Base-by-base conservation (phyloP, 53 echinoderm and acorn worm species). In the Paelopatides confundens region DNA sequence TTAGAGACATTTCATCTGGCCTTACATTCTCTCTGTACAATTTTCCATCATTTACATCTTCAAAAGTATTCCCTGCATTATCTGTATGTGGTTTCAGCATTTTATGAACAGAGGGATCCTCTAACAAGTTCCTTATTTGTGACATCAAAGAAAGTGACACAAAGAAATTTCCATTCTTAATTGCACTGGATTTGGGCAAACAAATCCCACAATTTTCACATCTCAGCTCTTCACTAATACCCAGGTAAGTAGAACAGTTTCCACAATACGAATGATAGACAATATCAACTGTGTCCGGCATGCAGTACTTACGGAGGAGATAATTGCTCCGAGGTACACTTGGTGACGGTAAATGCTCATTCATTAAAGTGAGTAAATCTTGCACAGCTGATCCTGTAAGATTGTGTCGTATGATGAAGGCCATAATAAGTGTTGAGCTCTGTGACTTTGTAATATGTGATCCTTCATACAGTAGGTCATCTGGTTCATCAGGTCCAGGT, bases 291-390 rank as follows among this genome's bases (percentile, higher is more conserved):
- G 17, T 82, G 58, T 89, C 67, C 17, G 82, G 29, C 53, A 51
- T 89, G n/a, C 67, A 63, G 36, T 68, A 62, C 26, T 51, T 82
- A 35, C 82, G 69, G 63, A 85, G 85, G 14, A 90, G 43, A n/a
- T 90, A 90, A 5, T 90, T 90, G 17, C 87, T 81, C 30, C 43
- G n/a, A 49, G 91, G 87, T 5, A 86, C 35, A 23, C 62, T 76
- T 3, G 65, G 63, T 26, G 18, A 31, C 1, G 90, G 85, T 14
- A 69, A 69, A 51, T 82, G 49, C 15, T 65, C 30, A 32, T 77
- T 85, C 24, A 54, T 54, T n/a, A 54, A 18, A 14, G 54, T 15
- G 14, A 54, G 1, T 43, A 77, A 39, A 27, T 77, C 52, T 31
- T 48, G 77, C 28, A 77, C 77, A 48, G 52, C 77, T 37, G 43